These are phyloP conservation scores for Pygathrix nemaeus DNA, from an alignment of 2,113 vertebrate species.

Conservation along the genomic window DNA sequence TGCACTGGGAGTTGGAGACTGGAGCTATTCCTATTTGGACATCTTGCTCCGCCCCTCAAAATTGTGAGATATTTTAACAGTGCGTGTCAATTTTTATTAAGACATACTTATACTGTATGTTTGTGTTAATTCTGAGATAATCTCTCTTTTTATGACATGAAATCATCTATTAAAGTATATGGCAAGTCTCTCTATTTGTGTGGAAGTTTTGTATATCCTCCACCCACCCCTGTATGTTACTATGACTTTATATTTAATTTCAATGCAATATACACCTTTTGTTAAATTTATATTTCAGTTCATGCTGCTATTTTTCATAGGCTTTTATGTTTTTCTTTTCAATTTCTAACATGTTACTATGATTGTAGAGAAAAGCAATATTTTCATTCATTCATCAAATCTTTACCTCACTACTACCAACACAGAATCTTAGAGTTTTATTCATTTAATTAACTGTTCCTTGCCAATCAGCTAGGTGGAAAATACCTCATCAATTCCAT, in stretches of 20 bases:
- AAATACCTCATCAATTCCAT: background rate
- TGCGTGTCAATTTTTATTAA: background rate
- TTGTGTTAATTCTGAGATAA: background rate
- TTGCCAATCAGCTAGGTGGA: background rate
- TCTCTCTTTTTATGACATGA: background rate
- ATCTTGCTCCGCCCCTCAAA: background rate
- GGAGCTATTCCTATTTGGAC: no score
- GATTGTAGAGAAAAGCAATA: no score
- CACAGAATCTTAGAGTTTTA: background rate
- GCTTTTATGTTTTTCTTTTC: background rate
- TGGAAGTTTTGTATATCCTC: background rate
- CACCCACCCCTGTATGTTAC: fast-evolving
- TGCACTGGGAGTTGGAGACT: no score
- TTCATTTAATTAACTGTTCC: background rate
- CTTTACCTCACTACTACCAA: background rate
- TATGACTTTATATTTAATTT: background rate
- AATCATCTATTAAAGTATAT: background rate
- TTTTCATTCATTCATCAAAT: background rate
- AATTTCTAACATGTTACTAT: no score
- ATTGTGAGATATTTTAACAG: background rate
- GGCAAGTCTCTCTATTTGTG: background rate
- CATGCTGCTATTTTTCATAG: background rate
- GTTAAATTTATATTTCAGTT: slow-evolving; percentile 14
- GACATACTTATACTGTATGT: background rate
- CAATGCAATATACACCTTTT: background rate